Percentiles rank a stretch among this genome's conserved stretches.
These are phyloP conservation scores for Aricia artaxerxes DNA, from an alignment of 2,888 invertebrate species.

Conservation along the genomic window DNA sequence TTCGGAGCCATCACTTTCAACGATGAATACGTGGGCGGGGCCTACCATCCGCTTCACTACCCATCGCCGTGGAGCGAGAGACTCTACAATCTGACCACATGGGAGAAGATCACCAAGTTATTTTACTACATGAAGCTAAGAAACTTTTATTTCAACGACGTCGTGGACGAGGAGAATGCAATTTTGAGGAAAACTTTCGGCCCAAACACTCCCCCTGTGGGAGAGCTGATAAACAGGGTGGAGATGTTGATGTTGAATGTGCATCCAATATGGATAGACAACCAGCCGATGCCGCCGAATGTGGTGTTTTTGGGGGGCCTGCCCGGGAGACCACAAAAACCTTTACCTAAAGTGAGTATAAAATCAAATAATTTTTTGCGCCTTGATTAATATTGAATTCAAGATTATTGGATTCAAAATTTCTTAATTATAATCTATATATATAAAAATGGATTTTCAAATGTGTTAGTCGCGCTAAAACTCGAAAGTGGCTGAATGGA, in stretches of 20 bases:
- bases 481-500: too few species aligned
- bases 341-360: conserved; percentile 55
- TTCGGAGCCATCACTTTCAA: conserved; percentile 42
- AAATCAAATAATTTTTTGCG: too few species aligned
- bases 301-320: conserved; percentile 63
- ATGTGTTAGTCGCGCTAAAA: too few species aligned
- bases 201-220: conserved; percentile 43
- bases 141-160: not conserved
- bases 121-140: conserved; percentile 32
- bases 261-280: conserved; percentile 57
- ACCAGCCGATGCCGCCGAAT: conserved; percentile 60
- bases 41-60: conserved; percentile 40
- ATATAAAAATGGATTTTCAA: too few species aligned
- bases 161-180: conserved; percentile 40
- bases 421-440: too few species aligned
- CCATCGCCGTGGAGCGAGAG: conserved; percentile 34
- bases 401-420: too few species aligned
- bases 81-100: conserved; percentile 41
- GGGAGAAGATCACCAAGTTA: conserved; percentile 44
- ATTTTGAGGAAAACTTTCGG: conserved; percentile 47
- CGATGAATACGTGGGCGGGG: conserved; percentile 41
- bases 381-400: too few species aligned
- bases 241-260: conserved; percentile 64
- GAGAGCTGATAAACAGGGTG: conserved; percentile 47
- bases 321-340: conserved; percentile 52